phyloP scores from a whole-genome alignment of 2,888 invertebrate genomes.

The Hymenopus coronatus region DNA sequence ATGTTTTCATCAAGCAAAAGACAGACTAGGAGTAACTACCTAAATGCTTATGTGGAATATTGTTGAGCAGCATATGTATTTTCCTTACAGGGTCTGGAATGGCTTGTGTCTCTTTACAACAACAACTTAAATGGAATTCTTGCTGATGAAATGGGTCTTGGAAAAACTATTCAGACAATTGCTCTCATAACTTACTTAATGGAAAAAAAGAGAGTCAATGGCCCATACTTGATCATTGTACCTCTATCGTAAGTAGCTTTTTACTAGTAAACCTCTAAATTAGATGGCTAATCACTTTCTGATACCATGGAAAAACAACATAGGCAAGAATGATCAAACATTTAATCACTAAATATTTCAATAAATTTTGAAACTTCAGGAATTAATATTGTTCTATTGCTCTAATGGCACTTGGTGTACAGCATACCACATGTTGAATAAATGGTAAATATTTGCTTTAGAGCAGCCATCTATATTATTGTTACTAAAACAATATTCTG shows the following conservation, averaged over 20 bases:
- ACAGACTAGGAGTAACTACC: neutral
- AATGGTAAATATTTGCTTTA: too few species aligned
- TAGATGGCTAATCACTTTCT: neutral
- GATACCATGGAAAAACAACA: too few species aligned
- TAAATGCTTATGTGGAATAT: neutral
- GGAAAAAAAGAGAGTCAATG: constrained; percentile 60
- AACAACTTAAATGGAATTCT: constrained; percentile 64
- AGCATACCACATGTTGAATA: too few species aligned
- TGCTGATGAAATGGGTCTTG: constrained; percentile 64
- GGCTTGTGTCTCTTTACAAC: constrained; percentile 64
- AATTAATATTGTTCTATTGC: too few species aligned
- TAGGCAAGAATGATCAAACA: neutral
- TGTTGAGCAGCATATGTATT: neutral
- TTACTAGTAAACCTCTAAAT: neutral
- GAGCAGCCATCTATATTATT: too few species aligned
- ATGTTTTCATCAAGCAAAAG: neutral
- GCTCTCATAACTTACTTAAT: constrained; percentile 60
- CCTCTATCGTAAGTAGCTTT: constrained; percentile 54
- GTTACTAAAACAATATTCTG: too few species aligned
- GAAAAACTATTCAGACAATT: constrained; percentile 60
- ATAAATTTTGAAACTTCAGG: too few species aligned
- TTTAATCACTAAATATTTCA: neutral
- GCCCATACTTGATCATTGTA: constrained; percentile 62
- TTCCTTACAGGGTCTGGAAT: constrained; percentile 53
- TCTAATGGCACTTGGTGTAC: too few species aligned